Percentiles rank a stretch among this genome's conserved stretches.
phyloP scores from a whole-genome alignment of 2,113 vertebrate species.

The Melanostigma gelatinosum region DNA sequence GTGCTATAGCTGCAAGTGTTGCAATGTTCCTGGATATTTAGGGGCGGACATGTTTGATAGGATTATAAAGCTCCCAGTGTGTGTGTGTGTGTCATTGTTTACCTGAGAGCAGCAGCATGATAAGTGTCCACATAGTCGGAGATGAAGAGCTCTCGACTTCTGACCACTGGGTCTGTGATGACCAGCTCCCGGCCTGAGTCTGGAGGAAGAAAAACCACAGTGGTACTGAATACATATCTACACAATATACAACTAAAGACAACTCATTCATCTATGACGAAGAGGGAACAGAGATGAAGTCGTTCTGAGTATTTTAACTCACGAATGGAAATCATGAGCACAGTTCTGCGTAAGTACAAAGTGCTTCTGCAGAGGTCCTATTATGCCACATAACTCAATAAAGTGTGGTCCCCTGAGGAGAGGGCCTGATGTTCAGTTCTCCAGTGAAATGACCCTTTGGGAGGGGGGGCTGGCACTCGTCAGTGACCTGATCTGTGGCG shows the following conservation, averaged over 20 bases:
- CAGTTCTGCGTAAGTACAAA: constrained; percentile 34
- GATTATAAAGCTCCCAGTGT: not conserved
- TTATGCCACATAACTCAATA: constrained; percentile 57
- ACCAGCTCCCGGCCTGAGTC: constrained; percentile 97
- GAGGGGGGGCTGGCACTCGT: not conserved
- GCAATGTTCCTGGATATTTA: not conserved
- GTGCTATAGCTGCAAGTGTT: not conserved
- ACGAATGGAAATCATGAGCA: constrained; percentile 36
- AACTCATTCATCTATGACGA: constrained; percentile 30
- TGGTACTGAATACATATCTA: not conserved
- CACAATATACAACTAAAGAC: not conserved
- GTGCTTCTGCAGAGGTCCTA: constrained; percentile 47
- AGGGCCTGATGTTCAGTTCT: constrained; percentile 57
- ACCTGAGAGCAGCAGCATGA: constrained; percentile 98
- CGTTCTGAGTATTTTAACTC: constrained; percentile 3
- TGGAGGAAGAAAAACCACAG: constrained; percentile 66
- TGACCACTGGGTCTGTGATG: constrained; percentile 97
- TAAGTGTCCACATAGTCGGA: constrained; percentile 99
- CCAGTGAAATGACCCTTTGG: constrained; percentile 55
- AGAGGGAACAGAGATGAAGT: constrained; percentile 24
- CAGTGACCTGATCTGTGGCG: constrained; percentile 50
- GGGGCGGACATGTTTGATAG: not conserved
- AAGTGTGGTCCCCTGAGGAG: constrained; percentile 39
- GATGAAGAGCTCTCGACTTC: constrained; percentile 99
- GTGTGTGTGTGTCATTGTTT: constrained; percentile 26